Evolutionary conservation across 2,797 vertebrate genomes (phyloP).

Genomic region (Myotis findleyi): DNA sequence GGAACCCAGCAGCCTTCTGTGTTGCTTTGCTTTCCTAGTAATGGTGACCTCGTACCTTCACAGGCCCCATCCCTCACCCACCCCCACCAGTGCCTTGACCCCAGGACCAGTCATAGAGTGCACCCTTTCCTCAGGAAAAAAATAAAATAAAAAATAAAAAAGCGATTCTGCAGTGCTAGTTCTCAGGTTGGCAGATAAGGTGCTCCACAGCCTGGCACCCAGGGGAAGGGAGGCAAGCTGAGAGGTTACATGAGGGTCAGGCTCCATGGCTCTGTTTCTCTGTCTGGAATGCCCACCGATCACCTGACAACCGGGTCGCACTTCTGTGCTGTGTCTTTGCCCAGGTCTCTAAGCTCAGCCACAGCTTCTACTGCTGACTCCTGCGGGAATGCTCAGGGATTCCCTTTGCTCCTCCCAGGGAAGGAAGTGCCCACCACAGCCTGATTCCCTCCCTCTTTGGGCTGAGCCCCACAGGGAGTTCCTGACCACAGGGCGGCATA

Average conservation of each 20-base stretch:
- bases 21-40: background rate
- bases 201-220: background rate
- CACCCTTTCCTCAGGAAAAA: background rate
- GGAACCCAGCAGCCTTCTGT: background rate
- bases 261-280: background rate
- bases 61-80: background rate
- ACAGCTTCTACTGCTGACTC: background rate
- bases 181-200: background rate
- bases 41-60: background rate
- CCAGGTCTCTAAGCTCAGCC: background rate
- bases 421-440: too few relatives aligned
- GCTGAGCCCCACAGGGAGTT: background rate
- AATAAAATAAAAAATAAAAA: too few relatives aligned
- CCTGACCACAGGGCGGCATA: background rate
- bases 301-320: background rate
- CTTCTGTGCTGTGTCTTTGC: background rate
- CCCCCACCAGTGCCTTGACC: background rate
- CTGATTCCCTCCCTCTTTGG: background rate
- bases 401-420: background rate
- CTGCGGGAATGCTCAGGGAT: background rate
- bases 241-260: background rate
- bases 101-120: background rate
- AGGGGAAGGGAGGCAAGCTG: background rate
- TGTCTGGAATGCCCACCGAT: background rate
- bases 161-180: background rate